Evolutionary conservation across 2,113 vertebrate species (phyloP).

Genomic region (Hydrolagus affinis): DNA sequence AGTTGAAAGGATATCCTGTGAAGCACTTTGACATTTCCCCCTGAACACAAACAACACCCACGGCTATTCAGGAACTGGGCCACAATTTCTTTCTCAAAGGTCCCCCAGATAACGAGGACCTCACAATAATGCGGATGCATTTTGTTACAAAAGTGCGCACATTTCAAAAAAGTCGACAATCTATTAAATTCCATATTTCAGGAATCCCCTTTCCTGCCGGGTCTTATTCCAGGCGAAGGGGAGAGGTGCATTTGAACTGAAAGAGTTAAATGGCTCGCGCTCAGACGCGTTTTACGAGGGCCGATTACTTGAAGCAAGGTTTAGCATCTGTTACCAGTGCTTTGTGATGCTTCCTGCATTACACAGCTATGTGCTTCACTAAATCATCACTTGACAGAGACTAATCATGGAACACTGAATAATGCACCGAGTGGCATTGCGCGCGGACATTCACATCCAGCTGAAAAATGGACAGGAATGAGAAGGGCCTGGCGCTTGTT

Average conservation of each 20-base stretch:
- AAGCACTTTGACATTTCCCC: too few relatives aligned
- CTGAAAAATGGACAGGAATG: constrained; percentile 15
- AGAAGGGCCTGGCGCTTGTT: neutral
- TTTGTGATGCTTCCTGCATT: constrained; percentile 20
- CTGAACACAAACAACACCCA: too few relatives aligned
- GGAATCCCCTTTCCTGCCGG: neutral
- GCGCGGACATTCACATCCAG: neutral
- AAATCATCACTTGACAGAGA: constrained; percentile 22
- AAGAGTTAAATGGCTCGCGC: neutral
- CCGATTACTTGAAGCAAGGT: neutral
- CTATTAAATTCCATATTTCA: neutral
- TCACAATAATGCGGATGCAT: too few relatives aligned
- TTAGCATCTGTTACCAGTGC: constrained; percentile 19
- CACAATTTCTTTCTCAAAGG: too few relatives aligned
- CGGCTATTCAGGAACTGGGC: too few relatives aligned
- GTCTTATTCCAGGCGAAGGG: neutral
- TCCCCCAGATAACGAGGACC: too few relatives aligned
- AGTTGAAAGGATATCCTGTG: too few relatives aligned
- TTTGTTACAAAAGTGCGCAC: too few relatives aligned
- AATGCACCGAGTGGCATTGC: neutral
- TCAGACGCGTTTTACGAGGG: neutral
- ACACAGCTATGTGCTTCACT: neutral
- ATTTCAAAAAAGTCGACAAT: neutral
- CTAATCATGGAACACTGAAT: constrained; percentile 24
- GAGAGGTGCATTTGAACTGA: neutral